phyloP scores from a whole-genome alignment of 2,113 vertebrate species.

The Hypanus sabinus region DNA sequence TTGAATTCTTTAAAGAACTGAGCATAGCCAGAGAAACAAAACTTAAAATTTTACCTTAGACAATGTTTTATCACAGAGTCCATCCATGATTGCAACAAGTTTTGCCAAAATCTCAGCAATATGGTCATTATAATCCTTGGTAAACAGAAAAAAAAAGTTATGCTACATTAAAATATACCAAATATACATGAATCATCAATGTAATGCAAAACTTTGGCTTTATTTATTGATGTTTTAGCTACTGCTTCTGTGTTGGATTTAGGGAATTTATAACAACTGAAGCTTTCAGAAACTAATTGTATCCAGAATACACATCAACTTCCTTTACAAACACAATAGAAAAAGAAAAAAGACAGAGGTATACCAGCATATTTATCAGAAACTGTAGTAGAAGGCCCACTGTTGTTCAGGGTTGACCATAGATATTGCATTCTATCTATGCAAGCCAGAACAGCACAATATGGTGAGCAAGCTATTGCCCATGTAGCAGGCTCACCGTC shows the following conservation, averaged over 20 bases:
- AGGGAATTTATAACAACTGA: background rate
- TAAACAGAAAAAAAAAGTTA: slow-evolving; percentile 43
- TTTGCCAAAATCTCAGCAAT: slow-evolving; percentile 91
- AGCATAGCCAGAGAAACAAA: background rate
- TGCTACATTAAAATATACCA: background rate
- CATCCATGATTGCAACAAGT: slow-evolving; percentile 97
- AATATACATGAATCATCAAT: background rate
- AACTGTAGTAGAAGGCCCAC: background rate
- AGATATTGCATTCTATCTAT: no score
- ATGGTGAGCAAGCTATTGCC: no score
- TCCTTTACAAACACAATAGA: background rate
- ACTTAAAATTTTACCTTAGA: slow-evolving; percentile 70
- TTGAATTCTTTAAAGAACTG: background rate
- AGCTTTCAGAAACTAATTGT: background rate
- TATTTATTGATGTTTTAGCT: no score
- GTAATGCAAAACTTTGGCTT: background rate
- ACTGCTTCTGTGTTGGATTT: background rate
- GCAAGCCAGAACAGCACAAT: no score
- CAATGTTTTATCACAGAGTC: slow-evolving; percentile 86
- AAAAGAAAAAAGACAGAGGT: background rate
- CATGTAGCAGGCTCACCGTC: no score
- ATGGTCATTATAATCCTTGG: slow-evolving; percentile 95
- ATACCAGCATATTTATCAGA: background rate
- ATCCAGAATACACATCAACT: background rate
- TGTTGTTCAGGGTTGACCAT: no score